Evolutionary conservation across 2,888 invertebrate genomes (phyloP), one percentile per base, ranked within the genome.

Genomic region (Drosophila diplacantha): DNA sequence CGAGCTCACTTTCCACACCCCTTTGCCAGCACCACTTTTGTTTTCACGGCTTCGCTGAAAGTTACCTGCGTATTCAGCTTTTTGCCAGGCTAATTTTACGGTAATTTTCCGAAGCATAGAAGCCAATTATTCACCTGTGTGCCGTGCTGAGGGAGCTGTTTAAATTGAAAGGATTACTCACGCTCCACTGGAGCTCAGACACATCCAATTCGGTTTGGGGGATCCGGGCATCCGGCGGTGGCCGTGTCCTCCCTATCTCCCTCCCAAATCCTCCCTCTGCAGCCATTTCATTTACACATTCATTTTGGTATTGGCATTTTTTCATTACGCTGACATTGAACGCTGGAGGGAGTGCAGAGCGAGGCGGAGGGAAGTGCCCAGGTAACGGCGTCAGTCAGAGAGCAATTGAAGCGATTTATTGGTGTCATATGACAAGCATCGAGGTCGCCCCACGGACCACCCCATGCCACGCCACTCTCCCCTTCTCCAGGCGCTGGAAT

Each of bases 341-440:
- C 57, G 74, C 44, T 37, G 57, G 29, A 12, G 14, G 32, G 31
- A 16, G 41, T n/a, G 24, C 24, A 41, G 59, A 58, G 58, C 32
- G 49, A 47, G 22, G 31, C 31, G 46, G 5, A 16, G 53, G 18
- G 50, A 51, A 51, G 61, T 47, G 69, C 41, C 52, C 52, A 38
- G 52, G 34, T 53, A 67, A 67, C 67, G 73, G 74, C 70, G 80
- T 70, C 83, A 82, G 71, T 79, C 80, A 82, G 80, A 75, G 73
- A 73, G 80, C 82, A 83, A 81, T 83, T 81, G 84, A 81, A 83
- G 81, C 81, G 81, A 81, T 81, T 81, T 81, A 81, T 81, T 82
- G 81, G 81, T 81, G 84, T 81, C 82, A 81, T 80, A 82, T 81
- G 82, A 81, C 80, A 80, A 73, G 83, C 78, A 73, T 66, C 73